Evolutionary conservation across 2,888 invertebrate species (phyloP).

Genomic region (Parnassius smintheus): DNA sequence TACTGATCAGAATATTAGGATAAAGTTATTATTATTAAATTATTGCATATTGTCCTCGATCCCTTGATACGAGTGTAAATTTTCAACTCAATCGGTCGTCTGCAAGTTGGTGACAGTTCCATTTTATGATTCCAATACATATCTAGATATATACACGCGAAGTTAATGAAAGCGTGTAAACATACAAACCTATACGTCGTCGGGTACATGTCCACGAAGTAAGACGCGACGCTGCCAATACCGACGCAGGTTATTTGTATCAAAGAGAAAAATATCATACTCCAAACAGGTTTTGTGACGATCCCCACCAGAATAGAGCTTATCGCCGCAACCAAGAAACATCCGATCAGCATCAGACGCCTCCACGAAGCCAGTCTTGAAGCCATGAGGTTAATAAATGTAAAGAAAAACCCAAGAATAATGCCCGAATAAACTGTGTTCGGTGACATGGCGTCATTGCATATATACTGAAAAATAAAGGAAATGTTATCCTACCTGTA

Average conservation of each 20-base stretch:
- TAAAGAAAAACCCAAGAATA: slow-evolving; percentile 79
- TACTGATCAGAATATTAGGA: no score
- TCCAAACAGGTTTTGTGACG: slow-evolving; percentile 44
- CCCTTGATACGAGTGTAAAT: no score
- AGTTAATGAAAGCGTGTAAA: neutral
- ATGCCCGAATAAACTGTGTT: slow-evolving; percentile 82
- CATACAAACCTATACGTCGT: slow-evolving; percentile 51
- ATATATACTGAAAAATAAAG: slow-evolving; percentile 46
- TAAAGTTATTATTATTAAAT: no score
- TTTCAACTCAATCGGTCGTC: no score
- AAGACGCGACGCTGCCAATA: slow-evolving; percentile 47
- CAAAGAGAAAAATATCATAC: slow-evolving; percentile 49
- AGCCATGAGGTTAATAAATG: slow-evolving; percentile 71
- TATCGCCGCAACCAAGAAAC: slow-evolving; percentile 67
- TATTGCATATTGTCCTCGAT: no score
- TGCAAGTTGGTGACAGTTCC: no score
- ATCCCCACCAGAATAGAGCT: slow-evolving; percentile 77
- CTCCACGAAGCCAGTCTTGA: slow-evolving; percentile 70
- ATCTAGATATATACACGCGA: no score
- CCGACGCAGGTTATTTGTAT: slow-evolving; percentile 47
- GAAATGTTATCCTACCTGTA: no score
- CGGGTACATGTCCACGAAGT: slow-evolving; percentile 58
- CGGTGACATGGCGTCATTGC: slow-evolving; percentile 70
- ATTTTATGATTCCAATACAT: no score
- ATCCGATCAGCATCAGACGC: slow-evolving; percentile 64